These are phyloP conservation scores for Amorpha juglandis DNA, from an alignment of 2,888 invertebrate genomes.

Conservation along the genomic window DNA sequence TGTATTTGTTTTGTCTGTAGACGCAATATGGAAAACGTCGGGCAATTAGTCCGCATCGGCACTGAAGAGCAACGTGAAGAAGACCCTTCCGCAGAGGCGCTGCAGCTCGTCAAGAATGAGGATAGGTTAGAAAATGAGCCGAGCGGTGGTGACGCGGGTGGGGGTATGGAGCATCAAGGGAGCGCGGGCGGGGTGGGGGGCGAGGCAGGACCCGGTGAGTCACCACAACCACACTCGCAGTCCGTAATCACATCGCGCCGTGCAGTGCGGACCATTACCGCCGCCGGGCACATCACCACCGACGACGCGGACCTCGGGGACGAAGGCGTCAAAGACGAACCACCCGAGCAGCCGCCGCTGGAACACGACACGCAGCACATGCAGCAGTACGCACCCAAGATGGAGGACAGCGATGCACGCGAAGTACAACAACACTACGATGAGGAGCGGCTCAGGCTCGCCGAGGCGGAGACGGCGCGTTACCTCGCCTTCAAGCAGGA, in stretches of 20 bases:
- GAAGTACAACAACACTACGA: conserved; percentile 59
- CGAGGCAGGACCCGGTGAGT: conserved; percentile 35
- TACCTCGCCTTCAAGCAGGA: conserved; percentile 74
- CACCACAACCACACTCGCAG: conserved; percentile 62
- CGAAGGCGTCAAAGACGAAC: conserved; percentile 73
- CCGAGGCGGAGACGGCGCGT: conserved; percentile 69
- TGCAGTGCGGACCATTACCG: conserved; percentile 84
- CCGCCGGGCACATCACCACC: conserved; percentile 84
- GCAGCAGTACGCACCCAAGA: conserved; percentile 57
- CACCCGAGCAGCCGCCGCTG: conserved; percentile 56
- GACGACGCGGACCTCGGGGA: conserved; percentile 52
- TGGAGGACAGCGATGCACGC: conserved; percentile 51
- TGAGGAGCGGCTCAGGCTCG: conserved; percentile 66
- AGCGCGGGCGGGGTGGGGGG: conserved; percentile 23
- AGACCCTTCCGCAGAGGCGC: conserved; percentile 56
- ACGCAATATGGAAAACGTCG: conserved; percentile 59
- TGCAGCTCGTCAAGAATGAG: conserved; percentile 75
- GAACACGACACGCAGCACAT: conserved; percentile 53
- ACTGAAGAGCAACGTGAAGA: conserved; percentile 52
- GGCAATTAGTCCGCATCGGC: conserved; percentile 47
- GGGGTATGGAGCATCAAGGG: conserved; percentile 25
- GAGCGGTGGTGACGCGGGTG: conserved; percentile 26
- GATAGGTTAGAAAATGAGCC: conserved; percentile 52
- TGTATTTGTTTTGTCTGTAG: conserved; percentile 27
- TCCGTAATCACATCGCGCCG: conserved; percentile 85